Evolutionary conservation across 2,888 invertebrate species (phyloP).

Genomic region (Automeris io): DNA sequence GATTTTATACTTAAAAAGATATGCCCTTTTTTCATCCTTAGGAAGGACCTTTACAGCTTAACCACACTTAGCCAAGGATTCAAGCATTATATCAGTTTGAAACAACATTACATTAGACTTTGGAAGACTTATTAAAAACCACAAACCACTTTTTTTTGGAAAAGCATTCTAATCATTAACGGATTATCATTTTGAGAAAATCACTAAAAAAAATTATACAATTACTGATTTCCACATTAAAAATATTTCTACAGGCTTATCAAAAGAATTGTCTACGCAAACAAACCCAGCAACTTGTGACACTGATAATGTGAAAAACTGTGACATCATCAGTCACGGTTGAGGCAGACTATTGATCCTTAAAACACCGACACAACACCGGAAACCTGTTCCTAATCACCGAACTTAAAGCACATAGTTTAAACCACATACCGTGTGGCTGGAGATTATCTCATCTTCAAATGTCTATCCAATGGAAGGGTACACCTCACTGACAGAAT

Average conservation of each 20-base stretch:
- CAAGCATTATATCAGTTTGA: too few relatives aligned
- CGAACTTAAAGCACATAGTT: constrained; percentile 12
- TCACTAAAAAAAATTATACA: neutral
- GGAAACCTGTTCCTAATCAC: constrained; percentile 25
- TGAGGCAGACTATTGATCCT: constrained; percentile 49
- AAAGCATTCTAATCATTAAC: too few relatives aligned
- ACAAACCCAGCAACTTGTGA: neutral
- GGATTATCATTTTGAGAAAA: too few relatives aligned
- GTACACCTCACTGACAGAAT: constrained; percentile 39
- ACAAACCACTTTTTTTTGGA: too few relatives aligned
- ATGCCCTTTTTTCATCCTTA: too few relatives aligned
- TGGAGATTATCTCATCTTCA: constrained; percentile 62
- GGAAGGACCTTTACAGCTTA: too few relatives aligned
- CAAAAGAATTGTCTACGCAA: neutral
- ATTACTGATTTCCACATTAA: too few relatives aligned
- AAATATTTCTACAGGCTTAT: too few relatives aligned
- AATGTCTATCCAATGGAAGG: constrained; percentile 37
- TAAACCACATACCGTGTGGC: constrained; percentile 40
- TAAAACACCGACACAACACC: constrained; percentile 26
- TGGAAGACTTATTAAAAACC: too few relatives aligned
- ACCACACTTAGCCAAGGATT: too few relatives aligned
- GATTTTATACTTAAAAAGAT: too few relatives aligned
- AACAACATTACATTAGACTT: too few relatives aligned
- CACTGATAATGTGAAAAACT: constrained; percentile 13
- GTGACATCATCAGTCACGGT: constrained; percentile 42